These are phyloP conservation scores for Scomberomorus guttatus DNA, from an alignment of 2,797 vertebrate species.

Conservation along the genomic window DNA sequence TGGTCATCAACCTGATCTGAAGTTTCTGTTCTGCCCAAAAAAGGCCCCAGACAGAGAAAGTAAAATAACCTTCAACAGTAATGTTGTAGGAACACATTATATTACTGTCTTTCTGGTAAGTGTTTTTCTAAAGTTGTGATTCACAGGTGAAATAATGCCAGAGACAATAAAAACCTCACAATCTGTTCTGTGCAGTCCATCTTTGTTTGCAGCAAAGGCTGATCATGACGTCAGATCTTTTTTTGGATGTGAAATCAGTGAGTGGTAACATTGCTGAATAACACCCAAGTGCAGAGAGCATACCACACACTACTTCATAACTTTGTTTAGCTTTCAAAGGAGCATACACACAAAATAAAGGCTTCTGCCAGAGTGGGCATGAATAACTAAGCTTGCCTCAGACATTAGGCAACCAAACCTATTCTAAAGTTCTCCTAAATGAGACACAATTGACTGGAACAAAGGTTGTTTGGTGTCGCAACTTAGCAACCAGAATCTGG, in stretches of 20 bases:
- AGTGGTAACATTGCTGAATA: constrained; percentile 4
- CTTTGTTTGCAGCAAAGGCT: constrained; percentile 24
- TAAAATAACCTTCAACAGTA: constrained; percentile 7
- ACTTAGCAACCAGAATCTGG: not conserved
- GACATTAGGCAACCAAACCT: not conserved
- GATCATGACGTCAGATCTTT: constrained; percentile 12
- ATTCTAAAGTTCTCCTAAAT: not conserved
- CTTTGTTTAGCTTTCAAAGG: not conserved
- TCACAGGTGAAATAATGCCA: constrained; percentile 44
- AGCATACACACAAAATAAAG: constrained; percentile 5
- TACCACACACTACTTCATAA: not conserved
- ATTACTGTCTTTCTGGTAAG: constrained; percentile 13
- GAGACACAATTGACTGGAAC: not conserved
- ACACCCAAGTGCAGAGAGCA: constrained; percentile 1
- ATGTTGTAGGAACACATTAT: not conserved
- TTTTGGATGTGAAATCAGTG: not conserved
- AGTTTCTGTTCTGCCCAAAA: not conserved
- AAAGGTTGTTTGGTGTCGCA: not conserved
- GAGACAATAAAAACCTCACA: constrained; percentile 26
- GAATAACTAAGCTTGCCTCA: not conserved
- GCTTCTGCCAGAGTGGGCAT: constrained; percentile 5
- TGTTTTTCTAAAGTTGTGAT: constrained; percentile 27
- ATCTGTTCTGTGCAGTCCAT: constrained; percentile 25
- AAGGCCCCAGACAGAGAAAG: not conserved
- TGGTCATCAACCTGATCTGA: not conserved